These are phyloP conservation scores for Hypercompe scribonia DNA, from an alignment of 2,888 invertebrate genomes.

Conservation along the genomic window DNA sequence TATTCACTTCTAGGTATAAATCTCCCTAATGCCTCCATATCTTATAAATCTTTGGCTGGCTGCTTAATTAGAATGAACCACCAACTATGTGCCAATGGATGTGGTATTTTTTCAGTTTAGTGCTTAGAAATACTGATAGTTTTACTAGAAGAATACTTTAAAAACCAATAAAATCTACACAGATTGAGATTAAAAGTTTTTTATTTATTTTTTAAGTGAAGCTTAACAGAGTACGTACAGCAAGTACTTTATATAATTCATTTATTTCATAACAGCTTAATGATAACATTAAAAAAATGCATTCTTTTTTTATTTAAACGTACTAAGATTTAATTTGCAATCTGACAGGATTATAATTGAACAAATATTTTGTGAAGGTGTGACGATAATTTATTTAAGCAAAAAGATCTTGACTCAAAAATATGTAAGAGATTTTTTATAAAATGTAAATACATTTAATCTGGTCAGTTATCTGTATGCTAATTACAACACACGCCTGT, in stretches of 20 bases:
- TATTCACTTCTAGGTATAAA: slow-evolving; percentile 82
- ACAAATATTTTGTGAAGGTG: slow-evolving; percentile 14
- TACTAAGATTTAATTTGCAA: background rate
- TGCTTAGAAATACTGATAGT: background rate
- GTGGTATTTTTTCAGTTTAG: slow-evolving; percentile 46
- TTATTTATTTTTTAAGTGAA: too few species aligned
- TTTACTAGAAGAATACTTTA: background rate
- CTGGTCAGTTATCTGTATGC: slow-evolving; percentile 17
- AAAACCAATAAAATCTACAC: too few species aligned
- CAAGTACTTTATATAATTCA: too few species aligned
- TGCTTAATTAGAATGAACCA: slow-evolving; percentile 82
- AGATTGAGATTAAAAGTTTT: too few species aligned
- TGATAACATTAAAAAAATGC: background rate
- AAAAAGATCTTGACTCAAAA: slow-evolving; percentile 16
- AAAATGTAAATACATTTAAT: slow-evolving; percentile 17
- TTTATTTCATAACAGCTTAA: too few species aligned
- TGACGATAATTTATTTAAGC: slow-evolving; percentile 5
- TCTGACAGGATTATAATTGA: slow-evolving; percentile 8
- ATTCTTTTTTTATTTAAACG: background rate
- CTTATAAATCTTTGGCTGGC: slow-evolving; percentile 80
- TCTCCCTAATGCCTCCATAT: slow-evolving; percentile 83
- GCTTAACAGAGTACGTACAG: too few species aligned
- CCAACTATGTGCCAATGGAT: slow-evolving; percentile 40
- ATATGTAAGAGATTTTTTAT: slow-evolving; percentile 7
- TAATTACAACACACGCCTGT: slow-evolving; percentile 15